phyloP scores from a whole-genome alignment of 1,140 invertebrate genomes.

The Sinella curviseta region DNA sequence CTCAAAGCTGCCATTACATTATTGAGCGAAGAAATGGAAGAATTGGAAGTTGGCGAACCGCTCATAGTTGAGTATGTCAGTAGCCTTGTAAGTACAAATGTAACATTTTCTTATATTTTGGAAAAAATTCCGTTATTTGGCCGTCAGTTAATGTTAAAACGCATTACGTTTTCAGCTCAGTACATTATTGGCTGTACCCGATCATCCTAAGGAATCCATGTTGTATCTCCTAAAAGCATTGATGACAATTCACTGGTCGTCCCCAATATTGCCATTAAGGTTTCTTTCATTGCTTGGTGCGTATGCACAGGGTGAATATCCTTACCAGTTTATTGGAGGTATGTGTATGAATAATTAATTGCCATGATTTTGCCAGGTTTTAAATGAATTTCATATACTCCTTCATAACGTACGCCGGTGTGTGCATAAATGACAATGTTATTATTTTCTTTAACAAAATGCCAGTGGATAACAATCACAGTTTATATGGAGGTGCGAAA shows the following conservation, averaged over 20 bases:
- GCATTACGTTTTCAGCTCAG: slow-evolving; percentile 44
- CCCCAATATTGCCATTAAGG: slow-evolving; percentile 66
- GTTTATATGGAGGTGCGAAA: slow-evolving; percentile 83
- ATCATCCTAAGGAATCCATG: slow-evolving; percentile 81
- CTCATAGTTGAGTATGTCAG: slow-evolving; percentile 73
- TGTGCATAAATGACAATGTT: not conserved
- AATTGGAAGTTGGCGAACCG: slow-evolving; percentile 59
- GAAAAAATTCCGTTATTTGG: not conserved
- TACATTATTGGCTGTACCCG: slow-evolving; percentile 56
- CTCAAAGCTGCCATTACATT: slow-evolving; percentile 82
- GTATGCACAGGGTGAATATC: slow-evolving; percentile 73
- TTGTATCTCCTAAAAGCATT: slow-evolving; percentile 74
- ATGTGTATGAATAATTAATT: slow-evolving; percentile 47
- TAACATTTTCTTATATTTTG: slow-evolving; percentile 66
- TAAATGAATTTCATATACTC: not conserved
- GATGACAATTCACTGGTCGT: slow-evolving; percentile 71
- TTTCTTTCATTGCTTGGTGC: slow-evolving; percentile 73
- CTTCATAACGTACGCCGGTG: not conserved
- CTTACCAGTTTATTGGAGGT: slow-evolving; percentile 81
- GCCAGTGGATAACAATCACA: slow-evolving; percentile 87
- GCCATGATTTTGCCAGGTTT: too few relatives aligned
- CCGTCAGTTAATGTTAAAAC: slow-evolving; percentile 26
- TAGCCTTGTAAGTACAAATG: slow-evolving; percentile 66
- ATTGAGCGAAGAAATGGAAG: slow-evolving; percentile 64
- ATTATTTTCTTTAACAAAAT: slow-evolving; percentile 51